phyloP scores from a whole-genome alignment of 2,888 invertebrate species.

The Achlya flavicornis region DNA sequence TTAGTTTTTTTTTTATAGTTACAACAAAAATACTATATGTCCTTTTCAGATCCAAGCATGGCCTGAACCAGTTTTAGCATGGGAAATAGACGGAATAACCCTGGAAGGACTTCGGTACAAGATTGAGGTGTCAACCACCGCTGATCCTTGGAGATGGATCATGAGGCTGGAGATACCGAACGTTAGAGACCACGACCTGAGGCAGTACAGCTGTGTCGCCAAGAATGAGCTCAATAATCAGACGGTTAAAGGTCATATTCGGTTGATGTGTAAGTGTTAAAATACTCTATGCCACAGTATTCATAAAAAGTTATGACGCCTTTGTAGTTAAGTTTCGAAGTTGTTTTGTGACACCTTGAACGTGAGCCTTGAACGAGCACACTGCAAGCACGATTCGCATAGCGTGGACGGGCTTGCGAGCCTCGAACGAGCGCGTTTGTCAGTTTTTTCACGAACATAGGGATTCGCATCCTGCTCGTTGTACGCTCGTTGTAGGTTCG shows the following conservation, averaged over 20 bases:
- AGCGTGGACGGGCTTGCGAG: too few species aligned
- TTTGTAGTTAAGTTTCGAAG: too few species aligned
- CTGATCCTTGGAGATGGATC: conserved; percentile 85
- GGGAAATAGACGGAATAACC: conserved; percentile 92
- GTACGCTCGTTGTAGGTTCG: too few species aligned
- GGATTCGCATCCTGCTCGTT: too few species aligned
- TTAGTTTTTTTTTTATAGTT: too few species aligned
- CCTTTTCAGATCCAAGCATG: conserved; percentile 89
- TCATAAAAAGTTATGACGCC: too few species aligned
- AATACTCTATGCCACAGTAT: background rate
- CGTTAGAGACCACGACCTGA: conserved; percentile 87
- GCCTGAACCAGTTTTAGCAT: conserved; percentile 93
- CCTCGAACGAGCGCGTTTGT: too few species aligned
- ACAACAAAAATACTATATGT: background rate
- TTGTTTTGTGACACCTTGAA: too few species aligned
- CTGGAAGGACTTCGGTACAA: conserved; percentile 83
- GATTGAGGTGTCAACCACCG: conserved; percentile 62
- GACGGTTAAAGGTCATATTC: conserved; percentile 87
- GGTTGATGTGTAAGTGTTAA: conserved; percentile 61
- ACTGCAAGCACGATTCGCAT: too few species aligned
- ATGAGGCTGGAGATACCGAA: conserved; percentile 91
- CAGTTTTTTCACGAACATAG: too few species aligned
- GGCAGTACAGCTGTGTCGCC: conserved; percentile 92
- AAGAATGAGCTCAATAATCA: conserved; percentile 93
- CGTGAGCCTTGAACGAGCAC: too few species aligned